Percentiles rank a stretch among this genome's conserved stretches.
phyloP scores from a whole-genome alignment of 2,797 vertebrate genomes.

The Benthosema pterotum region DNA sequence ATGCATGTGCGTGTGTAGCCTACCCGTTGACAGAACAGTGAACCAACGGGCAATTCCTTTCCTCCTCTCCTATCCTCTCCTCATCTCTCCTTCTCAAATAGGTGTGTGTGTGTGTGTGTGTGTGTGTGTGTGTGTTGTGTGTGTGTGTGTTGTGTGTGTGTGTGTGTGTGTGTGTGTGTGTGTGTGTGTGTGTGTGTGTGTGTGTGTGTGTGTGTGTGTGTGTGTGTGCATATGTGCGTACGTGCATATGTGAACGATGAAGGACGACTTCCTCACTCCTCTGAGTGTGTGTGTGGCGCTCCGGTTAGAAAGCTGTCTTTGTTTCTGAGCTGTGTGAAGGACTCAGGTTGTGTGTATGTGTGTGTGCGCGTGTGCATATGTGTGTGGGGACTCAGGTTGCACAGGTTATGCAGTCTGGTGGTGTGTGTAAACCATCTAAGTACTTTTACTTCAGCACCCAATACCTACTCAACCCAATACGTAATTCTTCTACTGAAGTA shows the following conservation, averaged over 20 bases:
- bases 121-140: too few species aligned
- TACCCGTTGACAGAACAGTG: slow-evolving; percentile 1
- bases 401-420: background rate
- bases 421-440: too few species aligned
- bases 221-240: slow-evolving; percentile 10
- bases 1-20: background rate
- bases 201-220: slow-evolving; percentile 10
- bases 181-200: slow-evolving; percentile 29
- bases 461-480: too few species aligned
- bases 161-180: slow-evolving; percentile 24
- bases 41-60: background rate
- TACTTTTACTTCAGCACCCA: too few species aligned
- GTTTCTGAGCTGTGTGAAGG: slow-evolving; percentile 31
- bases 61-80: background rate
- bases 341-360: too few species aligned
- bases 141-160: slow-evolving; percentile 3
- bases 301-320: slow-evolving; percentile 62
- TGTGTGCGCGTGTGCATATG: background rate
- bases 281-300: slow-evolving; percentile 16
- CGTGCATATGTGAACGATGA: slow-evolving; percentile 7
- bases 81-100: too few species aligned
- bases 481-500: too few species aligned
- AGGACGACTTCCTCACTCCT: slow-evolving; percentile 27
- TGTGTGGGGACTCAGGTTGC: slow-evolving; percentile 48
- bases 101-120: slow-evolving; percentile 3